These are phyloP conservation scores for Laterallus jamaicensis DNA, from an alignment of 2,113 vertebrate genomes.

Conservation along the genomic window DNA sequence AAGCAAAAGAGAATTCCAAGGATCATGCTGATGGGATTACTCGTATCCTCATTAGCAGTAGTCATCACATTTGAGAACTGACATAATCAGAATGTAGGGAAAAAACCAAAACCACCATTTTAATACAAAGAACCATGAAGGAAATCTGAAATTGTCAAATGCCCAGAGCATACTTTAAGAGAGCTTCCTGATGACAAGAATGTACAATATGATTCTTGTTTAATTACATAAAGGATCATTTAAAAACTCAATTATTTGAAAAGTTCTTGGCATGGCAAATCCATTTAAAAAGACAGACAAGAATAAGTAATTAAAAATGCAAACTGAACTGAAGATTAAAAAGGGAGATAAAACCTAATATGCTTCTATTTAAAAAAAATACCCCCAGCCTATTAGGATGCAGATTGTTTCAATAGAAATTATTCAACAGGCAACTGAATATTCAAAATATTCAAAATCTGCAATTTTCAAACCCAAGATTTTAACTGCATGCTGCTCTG, in stretches of 20 bases:
- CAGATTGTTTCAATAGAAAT: neutral
- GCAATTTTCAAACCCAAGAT: neutral
- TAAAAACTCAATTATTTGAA: conserved; percentile 60
- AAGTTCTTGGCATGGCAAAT: conserved; percentile 56
- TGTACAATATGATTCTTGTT: conserved; percentile 35
- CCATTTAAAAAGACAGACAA: conserved; percentile 45
- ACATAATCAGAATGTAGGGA: conserved; percentile 12
- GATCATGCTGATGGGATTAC: conserved; percentile 3
- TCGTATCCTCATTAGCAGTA: neutral
- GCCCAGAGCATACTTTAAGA: conserved; percentile 21
- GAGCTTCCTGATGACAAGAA: conserved; percentile 36
- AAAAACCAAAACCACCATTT: neutral
- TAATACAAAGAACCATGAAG: neutral
- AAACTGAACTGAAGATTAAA: conserved; percentile 55
- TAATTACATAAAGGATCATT: conserved; percentile 69
- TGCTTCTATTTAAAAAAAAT: neutral
- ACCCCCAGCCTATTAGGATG: neutral
- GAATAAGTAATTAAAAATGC: conserved; percentile 65
- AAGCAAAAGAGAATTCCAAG: conserved; percentile 28
- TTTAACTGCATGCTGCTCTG: neutral
- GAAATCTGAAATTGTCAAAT: conserved; percentile 16
- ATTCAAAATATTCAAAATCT: neutral
- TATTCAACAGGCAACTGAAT: neutral
- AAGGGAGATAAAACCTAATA: conserved; percentile 9
- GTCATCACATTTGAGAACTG: neutral